Evolutionary conservation across 2,797 vertebrate genomes (phyloP).

Genomic region (Hypotaenidia philippensis): DNA sequence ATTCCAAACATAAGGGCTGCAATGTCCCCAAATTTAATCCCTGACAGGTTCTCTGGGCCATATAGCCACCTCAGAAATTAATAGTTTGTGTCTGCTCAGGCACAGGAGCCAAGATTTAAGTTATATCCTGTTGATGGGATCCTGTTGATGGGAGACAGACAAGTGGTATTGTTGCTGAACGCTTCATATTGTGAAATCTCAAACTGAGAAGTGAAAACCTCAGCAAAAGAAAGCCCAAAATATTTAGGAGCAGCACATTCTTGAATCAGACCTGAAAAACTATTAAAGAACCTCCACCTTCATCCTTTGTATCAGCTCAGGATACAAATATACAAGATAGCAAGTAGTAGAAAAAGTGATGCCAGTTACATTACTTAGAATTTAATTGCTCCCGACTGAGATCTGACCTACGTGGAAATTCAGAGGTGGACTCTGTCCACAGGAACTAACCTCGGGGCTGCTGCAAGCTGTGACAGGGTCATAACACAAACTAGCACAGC

Average conservation of each 20-base stretch:
- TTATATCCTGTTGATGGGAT: background rate
- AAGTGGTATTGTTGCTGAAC: background rate
- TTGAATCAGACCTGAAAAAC: background rate
- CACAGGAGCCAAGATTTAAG: background rate
- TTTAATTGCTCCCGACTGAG: background rate
- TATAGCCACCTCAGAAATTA: background rate
- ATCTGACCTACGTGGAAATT: background rate
- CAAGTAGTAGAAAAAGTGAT: background rate
- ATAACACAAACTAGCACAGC: background rate
- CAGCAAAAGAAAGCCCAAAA: background rate
- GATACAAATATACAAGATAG: background rate
- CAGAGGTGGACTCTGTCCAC: background rate
- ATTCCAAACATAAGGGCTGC: background rate
- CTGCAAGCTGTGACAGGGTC: background rate
- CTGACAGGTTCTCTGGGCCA: background rate
- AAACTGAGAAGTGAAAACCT: background rate
- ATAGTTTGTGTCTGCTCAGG: background rate
- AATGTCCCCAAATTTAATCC: background rate
- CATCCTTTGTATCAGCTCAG: background rate
- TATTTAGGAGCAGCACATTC: background rate
- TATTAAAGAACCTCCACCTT: background rate
- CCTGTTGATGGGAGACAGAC: background rate
- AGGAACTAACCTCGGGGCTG: background rate
- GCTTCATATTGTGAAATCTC: background rate
- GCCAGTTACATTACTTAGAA: background rate